Conservation (phyloP, 2,888 invertebrate species). For the Tenthredo livida region DNA sequence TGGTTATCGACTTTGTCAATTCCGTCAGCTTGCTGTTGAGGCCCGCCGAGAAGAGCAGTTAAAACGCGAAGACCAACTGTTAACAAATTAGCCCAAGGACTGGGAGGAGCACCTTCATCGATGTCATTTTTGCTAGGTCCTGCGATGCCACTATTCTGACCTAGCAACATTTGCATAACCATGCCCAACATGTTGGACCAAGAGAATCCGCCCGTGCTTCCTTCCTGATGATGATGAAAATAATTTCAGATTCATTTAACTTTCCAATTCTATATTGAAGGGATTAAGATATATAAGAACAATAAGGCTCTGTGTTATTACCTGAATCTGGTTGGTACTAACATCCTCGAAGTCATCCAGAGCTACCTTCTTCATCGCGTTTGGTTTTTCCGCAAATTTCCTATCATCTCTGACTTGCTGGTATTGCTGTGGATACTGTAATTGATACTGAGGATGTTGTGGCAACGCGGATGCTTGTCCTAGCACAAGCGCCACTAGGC, state of each 20-base stretch:
- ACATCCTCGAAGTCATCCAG: constrained; percentile 90
- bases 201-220: constrained; percentile 86
- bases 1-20: constrained; percentile 94
- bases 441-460: constrained; percentile 74
- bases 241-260: background rate
- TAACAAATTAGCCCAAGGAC: constrained; percentile 93
- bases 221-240: constrained; percentile 72
- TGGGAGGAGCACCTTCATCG: constrained; percentile 84
- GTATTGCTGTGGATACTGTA: constrained; percentile 70
- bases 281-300: background rate
- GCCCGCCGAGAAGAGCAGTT: constrained; percentile 89
- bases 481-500: constrained; percentile 83
- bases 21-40: constrained; percentile 86
- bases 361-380: constrained; percentile 92
- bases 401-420: constrained; percentile 82
- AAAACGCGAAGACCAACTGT: constrained; percentile 93
- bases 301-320: constrained; percentile 58
- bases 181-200: constrained; percentile 94
- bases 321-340: constrained; percentile 88
- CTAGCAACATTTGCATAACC: constrained; percentile 94
- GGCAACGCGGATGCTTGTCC: constrained; percentile 73
- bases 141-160: constrained; percentile 80
- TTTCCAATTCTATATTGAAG: background rate
- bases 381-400: constrained; percentile 94
- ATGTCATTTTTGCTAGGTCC: constrained; percentile 92